phyloP scores from a whole-genome alignment of 2,797 vertebrate genomes.

The Gadopsis marmoratus region DNA sequence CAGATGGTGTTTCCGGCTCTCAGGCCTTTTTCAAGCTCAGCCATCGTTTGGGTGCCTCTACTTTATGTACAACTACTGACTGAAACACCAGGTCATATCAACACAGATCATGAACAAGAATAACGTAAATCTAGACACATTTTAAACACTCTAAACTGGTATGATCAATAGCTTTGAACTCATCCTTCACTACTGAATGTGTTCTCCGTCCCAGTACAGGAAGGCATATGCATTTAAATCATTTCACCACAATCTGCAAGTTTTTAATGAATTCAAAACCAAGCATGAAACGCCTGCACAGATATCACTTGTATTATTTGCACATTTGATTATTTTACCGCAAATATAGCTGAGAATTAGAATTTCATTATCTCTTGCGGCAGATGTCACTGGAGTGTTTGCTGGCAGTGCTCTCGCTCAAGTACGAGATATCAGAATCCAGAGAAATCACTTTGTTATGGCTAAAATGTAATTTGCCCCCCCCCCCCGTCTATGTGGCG shows the following conservation, averaged over 20 bases:
- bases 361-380: neutral
- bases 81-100: no score
- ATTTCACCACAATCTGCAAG: no score
- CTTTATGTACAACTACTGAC: no score
- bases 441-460: neutral
- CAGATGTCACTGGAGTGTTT: neutral
- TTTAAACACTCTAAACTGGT: no score
- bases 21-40: no score
- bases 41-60: no score
- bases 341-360: neutral
- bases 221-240: neutral
- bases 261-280: neutral
- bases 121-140: neutral
- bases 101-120: neutral
- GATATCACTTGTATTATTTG: neutral
- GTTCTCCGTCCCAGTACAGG: neutral
- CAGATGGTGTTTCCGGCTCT: no score
- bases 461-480: neutral
- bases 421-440: neutral
- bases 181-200: neutral
- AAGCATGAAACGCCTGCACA: neutral
- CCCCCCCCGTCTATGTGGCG: neutral
- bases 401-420: constrained; percentile 1
- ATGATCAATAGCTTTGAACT: neutral
- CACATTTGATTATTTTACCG: neutral